These are phyloP conservation scores for Siphonodentalium dalli DNA, from an alignment of 2,888 invertebrate species.

Conservation along the genomic window DNA sequence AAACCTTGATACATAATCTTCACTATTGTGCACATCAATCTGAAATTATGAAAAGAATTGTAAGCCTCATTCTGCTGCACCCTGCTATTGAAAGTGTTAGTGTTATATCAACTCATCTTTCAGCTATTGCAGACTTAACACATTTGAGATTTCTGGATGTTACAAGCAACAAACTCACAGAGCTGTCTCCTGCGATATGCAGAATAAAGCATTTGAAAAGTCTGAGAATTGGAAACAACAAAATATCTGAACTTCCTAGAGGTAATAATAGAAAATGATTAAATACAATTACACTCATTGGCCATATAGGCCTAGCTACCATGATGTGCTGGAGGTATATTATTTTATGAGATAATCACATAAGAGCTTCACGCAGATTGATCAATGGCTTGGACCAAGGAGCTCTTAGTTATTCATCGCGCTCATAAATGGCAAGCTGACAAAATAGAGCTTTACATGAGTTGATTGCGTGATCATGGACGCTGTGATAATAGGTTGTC, in stretches of 20 bases:
- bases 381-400: too few species aligned
- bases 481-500: too few species aligned
- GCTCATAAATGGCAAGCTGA: too few species aligned
- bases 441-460: too few species aligned
- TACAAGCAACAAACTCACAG: conserved; percentile 24
- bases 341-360: background rate
- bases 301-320: too few species aligned
- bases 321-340: background rate
- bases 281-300: background rate
- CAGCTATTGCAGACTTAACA: conserved; percentile 27
- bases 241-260: conserved; percentile 21
- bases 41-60: too few species aligned
- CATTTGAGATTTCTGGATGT: conserved; percentile 26
- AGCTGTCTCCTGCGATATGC: conserved; percentile 22
- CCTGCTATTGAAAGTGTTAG: background rate
- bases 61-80: too few species aligned
- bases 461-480: too few species aligned
- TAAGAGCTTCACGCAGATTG: background rate
- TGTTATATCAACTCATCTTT: background rate
- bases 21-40: too few species aligned
- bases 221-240: conserved; percentile 26
- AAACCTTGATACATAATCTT: too few species aligned
- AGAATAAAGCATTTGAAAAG: conserved; percentile 14
- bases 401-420: too few species aligned
- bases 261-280: conserved; percentile 11